These are phyloP conservation scores for Ia io DNA, from an alignment of 2,113 vertebrate species.

Conservation along the genomic window DNA sequence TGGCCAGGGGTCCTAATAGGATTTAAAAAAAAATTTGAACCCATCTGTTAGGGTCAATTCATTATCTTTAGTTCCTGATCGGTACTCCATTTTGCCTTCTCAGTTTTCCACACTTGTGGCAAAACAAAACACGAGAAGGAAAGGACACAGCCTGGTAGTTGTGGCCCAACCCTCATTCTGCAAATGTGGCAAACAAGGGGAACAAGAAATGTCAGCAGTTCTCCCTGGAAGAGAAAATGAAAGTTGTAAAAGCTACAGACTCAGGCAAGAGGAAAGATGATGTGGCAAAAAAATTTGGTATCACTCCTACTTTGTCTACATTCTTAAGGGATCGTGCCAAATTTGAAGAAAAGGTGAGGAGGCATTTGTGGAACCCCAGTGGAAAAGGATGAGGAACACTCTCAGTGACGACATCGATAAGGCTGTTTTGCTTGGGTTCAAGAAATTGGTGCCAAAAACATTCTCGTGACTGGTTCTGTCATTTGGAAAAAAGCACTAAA, in stretches of 20 bases:
- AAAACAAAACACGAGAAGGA: constrained; percentile 2
- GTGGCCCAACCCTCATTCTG: neutral
- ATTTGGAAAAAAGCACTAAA: constrained; percentile 47
- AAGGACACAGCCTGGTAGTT: neutral
- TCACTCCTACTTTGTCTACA: constrained; percentile 14
- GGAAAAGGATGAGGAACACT: neutral
- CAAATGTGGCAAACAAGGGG: neutral
- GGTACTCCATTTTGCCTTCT: constrained; percentile 40
- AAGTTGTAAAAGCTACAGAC: constrained; percentile 30
- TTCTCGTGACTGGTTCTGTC: constrained; percentile 37
- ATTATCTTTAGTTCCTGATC: constrained; percentile 31
- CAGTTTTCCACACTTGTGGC: constrained; percentile 35
- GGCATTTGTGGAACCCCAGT: neutral
- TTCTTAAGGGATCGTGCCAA: constrained; percentile 38
- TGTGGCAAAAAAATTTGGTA: constrained; percentile 24
- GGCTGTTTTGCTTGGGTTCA: constrained; percentile 56
- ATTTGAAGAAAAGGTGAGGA: constrained; percentile 44
- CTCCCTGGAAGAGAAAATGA: constrained; percentile 54
- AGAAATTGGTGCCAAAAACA: constrained; percentile 51
- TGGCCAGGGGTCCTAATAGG: neutral
- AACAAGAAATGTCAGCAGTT: constrained; percentile 21
- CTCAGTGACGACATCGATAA: constrained; percentile 24
- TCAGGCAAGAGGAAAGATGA: constrained; percentile 30
- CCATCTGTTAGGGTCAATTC: neutral
- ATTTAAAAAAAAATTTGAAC: neutral